phyloP scores from a whole-genome alignment of 2,113 vertebrate genomes.

The Takifugu flavidus region DNA sequence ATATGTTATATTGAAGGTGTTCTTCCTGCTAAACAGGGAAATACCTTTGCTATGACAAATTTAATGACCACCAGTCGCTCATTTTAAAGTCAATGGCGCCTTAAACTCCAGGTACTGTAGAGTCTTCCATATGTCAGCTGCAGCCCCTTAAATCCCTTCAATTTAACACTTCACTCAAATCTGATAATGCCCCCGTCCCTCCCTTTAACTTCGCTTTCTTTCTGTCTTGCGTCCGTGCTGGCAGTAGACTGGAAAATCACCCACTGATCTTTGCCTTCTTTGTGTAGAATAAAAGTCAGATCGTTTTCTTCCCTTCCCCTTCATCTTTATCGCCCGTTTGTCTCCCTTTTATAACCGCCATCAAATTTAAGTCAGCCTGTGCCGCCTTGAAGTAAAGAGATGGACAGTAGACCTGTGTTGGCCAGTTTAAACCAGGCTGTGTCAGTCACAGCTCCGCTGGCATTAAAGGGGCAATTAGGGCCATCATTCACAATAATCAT shows the following conservation, averaged over 20 bases:
- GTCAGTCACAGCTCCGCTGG: constrained; percentile 66
- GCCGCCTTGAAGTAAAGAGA: constrained; percentile 32
- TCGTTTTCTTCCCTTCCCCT: constrained; percentile 21
- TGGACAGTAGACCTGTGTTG: neutral
- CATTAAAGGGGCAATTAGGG: constrained; percentile 76
- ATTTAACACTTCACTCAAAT: constrained; percentile 47
- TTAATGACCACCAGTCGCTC: constrained; percentile 20
- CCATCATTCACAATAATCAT: constrained; percentile 80
- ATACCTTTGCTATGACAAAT: constrained; percentile 3
- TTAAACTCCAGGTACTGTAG: constrained; percentile 42
- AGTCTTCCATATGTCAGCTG: constrained; percentile 44
- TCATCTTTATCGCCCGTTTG: constrained; percentile 39
- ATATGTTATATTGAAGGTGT: no score
- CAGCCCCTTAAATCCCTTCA: constrained; percentile 50
- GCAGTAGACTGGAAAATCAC: constrained; percentile 61
- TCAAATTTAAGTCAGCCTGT: constrained; percentile 59
- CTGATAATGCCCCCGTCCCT: constrained; percentile 31
- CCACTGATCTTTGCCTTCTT: constrained; percentile 63
- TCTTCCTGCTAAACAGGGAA: constrained; percentile 10
- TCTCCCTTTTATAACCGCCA: constrained; percentile 43
- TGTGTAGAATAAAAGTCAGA: constrained; percentile 61
- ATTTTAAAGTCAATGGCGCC: constrained; percentile 32
- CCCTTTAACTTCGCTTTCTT: constrained; percentile 37
- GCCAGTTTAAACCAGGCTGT: constrained; percentile 62
- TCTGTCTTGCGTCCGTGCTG: constrained; percentile 38